Evolutionary conservation across 2,113 vertebrate species (phyloP).

Genomic region (Callipepla squamata): DNA sequence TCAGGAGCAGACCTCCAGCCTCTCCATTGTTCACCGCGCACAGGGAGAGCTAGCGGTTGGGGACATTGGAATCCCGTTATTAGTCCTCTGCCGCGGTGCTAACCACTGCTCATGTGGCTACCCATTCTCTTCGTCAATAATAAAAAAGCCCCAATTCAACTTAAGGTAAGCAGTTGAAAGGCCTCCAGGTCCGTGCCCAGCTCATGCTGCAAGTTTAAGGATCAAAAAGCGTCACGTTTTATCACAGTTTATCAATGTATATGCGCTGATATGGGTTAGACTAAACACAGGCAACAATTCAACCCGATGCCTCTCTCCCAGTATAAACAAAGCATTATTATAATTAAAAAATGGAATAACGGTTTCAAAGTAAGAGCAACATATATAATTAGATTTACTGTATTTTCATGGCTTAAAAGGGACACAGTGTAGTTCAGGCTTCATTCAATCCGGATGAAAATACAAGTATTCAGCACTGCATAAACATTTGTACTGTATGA

Average conservation of each 20-base stretch:
- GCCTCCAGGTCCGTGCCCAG: not conserved
- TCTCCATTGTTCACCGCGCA: fast-evolving
- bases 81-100: not conserved
- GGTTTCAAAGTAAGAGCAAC: constrained; percentile 75
- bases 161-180: not conserved
- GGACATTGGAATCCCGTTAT: not conserved
- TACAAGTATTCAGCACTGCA: constrained; percentile 56
- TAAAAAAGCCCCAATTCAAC: not conserved
- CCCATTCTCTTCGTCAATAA: not conserved
- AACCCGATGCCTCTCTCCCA: constrained; percentile 61
- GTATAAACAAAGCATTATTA: constrained; percentile 77
- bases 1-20: not conserved
- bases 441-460: constrained; percentile 75
- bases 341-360: constrained; percentile 72
- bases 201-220: constrained; percentile 2
- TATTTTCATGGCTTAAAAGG: constrained; percentile 71
- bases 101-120: fast-evolving
- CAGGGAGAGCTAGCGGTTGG: not conserved
- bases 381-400: constrained; percentile 78
- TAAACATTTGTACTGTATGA: constrained; percentile 70
- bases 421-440: constrained; percentile 66
- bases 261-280: constrained; percentile 67
- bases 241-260: constrained; percentile 57
- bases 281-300: constrained; percentile 65
- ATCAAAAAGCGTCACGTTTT: constrained; percentile 21